Percentiles rank a stretch among this genome's conserved stretches.
Conservation (phyloP, 2,797 vertebrate species). For the Pangasius macronema region DNA sequence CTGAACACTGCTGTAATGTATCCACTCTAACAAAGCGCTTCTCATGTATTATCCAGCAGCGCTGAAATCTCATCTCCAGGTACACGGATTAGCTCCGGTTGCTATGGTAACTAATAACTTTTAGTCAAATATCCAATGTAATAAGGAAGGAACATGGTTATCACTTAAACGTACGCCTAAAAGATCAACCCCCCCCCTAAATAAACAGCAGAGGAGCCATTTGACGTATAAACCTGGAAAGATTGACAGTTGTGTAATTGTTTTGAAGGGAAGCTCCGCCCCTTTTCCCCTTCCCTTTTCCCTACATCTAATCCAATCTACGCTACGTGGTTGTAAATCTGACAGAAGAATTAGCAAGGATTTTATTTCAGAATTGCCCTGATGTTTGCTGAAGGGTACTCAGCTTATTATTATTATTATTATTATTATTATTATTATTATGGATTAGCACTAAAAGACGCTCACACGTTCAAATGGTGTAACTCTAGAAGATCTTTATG, state of each 20-base stretch:
- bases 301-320: too few relatives aligned
- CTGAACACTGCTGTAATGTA: not conserved
- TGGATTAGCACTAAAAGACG: too few relatives aligned
- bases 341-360: too few relatives aligned
- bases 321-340: too few relatives aligned
- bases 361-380: too few relatives aligned
- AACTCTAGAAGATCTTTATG: too few relatives aligned
- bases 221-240: too few relatives aligned
- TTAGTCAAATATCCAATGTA: not conserved
- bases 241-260: not conserved
- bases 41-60: slow-evolving; percentile 24
- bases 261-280: not conserved
- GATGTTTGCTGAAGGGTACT: too few relatives aligned
- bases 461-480: too few relatives aligned
- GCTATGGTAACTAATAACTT: slow-evolving; percentile 18
- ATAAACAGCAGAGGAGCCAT: too few relatives aligned
- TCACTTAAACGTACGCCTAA: not conserved
- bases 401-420: too few relatives aligned
- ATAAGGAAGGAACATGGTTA: not conserved
- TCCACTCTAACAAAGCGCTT: slow-evolving; percentile 2
- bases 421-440: too few relatives aligned
- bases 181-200: not conserved
- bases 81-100: not conserved
- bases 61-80: not conserved
- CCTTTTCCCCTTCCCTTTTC: not conserved